Conservation (phyloP, 2,888 invertebrate genomes). For the Salticus scenicus region DNA sequence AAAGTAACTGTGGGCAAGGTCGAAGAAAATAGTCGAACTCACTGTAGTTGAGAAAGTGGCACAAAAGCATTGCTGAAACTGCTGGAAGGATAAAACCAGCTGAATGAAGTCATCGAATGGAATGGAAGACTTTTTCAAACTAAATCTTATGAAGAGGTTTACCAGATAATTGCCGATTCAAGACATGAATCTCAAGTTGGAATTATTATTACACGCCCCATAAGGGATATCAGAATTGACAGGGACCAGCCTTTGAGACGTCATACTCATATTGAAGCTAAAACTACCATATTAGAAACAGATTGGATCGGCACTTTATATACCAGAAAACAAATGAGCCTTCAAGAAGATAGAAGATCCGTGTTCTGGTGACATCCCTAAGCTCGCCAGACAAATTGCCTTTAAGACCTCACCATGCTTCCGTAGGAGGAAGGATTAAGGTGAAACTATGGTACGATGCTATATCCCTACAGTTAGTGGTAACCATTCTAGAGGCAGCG, state of each 20-base stretch:
- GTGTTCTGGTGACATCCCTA: constrained; percentile 94
- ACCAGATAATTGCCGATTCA: constrained; percentile 95
- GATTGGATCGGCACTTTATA: constrained; percentile 49
- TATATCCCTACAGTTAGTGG: constrained; percentile 86
- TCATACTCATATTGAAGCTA: constrained; percentile 59
- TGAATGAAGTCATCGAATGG: constrained; percentile 98
- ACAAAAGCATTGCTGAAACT: constrained; percentile 94
- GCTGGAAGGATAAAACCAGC: constrained; percentile 97
- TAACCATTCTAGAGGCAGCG: constrained; percentile 92
- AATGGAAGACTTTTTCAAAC: constrained; percentile 94
- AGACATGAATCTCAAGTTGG: constrained; percentile 97
- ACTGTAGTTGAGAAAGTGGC: constrained; percentile 99
- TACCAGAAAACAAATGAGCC: constrained; percentile 64
- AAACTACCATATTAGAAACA: constrained; percentile 37
- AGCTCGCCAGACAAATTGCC: constrained; percentile 85
- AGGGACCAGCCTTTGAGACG: constrained; percentile 64
- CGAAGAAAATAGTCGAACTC: constrained; percentile 84
- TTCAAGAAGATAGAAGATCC: constrained; percentile 82
- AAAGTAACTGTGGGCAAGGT: constrained; percentile 96
- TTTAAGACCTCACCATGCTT: constrained; percentile 74
- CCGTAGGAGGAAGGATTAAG: constrained; percentile 89
- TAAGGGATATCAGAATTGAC: constrained; percentile 72
- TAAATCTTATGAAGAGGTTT: constrained; percentile 94
- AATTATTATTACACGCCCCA: constrained; percentile 89
- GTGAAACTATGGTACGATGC: constrained; percentile 94